Percentiles rank a stretch among this genome's conserved stretches.
Evolutionary conservation across 2,888 invertebrate species (phyloP).

Genomic region (Auanema sp.): DNA sequence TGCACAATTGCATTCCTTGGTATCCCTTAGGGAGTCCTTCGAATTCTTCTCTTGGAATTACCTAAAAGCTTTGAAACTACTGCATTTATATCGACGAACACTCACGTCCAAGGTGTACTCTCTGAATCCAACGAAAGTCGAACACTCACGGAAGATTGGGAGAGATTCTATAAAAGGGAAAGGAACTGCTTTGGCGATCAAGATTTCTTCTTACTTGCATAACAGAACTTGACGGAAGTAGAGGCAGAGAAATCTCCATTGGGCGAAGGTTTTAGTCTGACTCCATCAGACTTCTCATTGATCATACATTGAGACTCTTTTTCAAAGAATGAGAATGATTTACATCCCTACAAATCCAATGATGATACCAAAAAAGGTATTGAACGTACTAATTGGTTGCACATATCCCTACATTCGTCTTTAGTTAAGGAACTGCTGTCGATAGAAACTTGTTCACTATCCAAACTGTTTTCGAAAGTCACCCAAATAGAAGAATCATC

Average conservation of each 20-base stretch:
- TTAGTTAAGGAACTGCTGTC: constrained; percentile 26
- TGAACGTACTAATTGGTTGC: constrained; percentile 26
- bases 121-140: constrained; percentile 60
- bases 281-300: constrained; percentile 35
- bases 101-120: constrained; percentile 52
- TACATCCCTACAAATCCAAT: constrained; percentile 22
- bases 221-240: constrained; percentile 48
- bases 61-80: constrained; percentile 6
- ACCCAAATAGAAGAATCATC: constrained; percentile 42
- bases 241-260: constrained; percentile 39
- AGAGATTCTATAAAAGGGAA: constrained; percentile 37
- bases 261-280: constrained; percentile 27
- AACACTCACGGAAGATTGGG: constrained; percentile 54
- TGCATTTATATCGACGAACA: constrained; percentile 4
- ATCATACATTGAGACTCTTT: constrained; percentile 37
- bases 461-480: constrained; percentile 45
- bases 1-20: constrained; percentile 60
- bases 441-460: constrained; percentile 24
- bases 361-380: no score
- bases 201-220: constrained; percentile 23
- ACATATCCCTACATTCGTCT: constrained; percentile 37
- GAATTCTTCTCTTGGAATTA: constrained; percentile 53
- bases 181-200: no score
- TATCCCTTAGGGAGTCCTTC: constrained; percentile 58
- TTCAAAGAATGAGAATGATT: constrained; percentile 45